These are phyloP conservation scores for Gymnogyps californianus DNA, from an alignment of 2,113 vertebrate species.

Conservation along the genomic window DNA sequence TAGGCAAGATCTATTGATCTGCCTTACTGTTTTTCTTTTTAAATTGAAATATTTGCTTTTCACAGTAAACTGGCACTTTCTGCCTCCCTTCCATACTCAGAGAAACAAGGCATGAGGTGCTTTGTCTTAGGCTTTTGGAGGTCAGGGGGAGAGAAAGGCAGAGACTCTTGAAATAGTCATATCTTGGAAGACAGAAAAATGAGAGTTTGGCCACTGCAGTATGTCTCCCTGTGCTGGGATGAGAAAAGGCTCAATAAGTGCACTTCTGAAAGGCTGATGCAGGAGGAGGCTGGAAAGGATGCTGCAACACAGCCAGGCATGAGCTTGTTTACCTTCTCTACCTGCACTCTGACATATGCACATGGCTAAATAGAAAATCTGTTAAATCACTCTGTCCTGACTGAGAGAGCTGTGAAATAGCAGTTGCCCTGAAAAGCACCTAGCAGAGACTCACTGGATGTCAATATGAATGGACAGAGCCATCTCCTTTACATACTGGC, in stretches of 20 bases:
- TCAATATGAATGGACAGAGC: neutral
- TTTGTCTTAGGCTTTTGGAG: neutral
- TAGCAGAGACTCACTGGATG: neutral
- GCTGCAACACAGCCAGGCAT: neutral
- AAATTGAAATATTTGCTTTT: constrained; percentile 4
- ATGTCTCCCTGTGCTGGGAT: neutral
- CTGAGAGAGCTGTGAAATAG: neutral
- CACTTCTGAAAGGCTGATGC: neutral
- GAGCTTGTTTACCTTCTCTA: neutral
- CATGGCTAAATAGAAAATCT: neutral
- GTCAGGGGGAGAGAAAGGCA: neutral
- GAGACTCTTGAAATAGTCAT: neutral
- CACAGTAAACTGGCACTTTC: neutral
- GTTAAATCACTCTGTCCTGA: neutral
- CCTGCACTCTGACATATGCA: neutral
- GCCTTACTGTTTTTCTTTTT: neutral
- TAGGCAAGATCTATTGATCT: neutral
- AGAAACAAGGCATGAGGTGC: neutral
- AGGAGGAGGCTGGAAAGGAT: neutral
- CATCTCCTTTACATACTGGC: neutral
- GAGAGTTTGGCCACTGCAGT: neutral
- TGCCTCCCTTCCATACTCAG: neutral
- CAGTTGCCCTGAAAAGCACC: neutral
- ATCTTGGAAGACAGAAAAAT: neutral
- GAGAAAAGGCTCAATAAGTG: neutral